These are phyloP conservation scores for Thymallus thymallus DNA, from an alignment of 2,113 vertebrate genomes.

Conservation along the genomic window DNA sequence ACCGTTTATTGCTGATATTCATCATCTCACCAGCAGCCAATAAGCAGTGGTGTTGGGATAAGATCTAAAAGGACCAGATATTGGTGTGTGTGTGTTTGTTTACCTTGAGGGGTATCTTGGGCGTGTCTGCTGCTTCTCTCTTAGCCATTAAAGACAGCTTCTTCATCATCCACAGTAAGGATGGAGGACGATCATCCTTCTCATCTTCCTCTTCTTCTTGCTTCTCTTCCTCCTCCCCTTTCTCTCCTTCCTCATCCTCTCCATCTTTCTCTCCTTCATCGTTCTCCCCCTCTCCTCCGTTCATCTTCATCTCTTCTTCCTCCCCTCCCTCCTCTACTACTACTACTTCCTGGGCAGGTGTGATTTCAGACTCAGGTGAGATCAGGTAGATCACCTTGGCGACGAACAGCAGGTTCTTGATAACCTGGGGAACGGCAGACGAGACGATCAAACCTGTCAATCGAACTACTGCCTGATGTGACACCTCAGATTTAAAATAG, in stretches of 20 bases:
- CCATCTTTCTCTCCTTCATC: constrained; percentile 35
- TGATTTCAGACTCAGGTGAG: constrained; percentile 70
- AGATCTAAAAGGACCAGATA: background rate
- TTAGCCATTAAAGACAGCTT: constrained; percentile 85
- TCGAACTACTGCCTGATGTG: too few relatives aligned
- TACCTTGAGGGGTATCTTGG: constrained; percentile 89
- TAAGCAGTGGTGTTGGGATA: background rate
- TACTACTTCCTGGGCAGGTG: constrained; percentile 27
- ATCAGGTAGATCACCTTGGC: constrained; percentile 90
- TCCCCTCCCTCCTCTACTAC: constrained; percentile 19
- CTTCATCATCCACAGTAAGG: constrained; percentile 88
- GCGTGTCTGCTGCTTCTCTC: constrained; percentile 86
- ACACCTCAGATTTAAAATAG: too few relatives aligned
- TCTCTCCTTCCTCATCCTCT: constrained; percentile 27
- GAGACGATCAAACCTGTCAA: background rate
- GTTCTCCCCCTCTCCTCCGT: constrained; percentile 3
- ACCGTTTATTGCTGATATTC: background rate
- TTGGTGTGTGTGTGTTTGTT: too few relatives aligned
- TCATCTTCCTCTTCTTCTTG: constrained; percentile 46
- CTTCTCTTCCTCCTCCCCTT: constrained; percentile 33
- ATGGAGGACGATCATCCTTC: constrained; percentile 71
- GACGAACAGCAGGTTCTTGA: constrained; percentile 94
- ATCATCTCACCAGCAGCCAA: background rate
- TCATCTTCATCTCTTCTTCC: constrained; percentile 25
- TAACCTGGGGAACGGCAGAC: constrained; percentile 72